Evolutionary conservation across 2,797 vertebrate genomes (phyloP).

Genomic region (Enteromius fasciolatus): DNA sequence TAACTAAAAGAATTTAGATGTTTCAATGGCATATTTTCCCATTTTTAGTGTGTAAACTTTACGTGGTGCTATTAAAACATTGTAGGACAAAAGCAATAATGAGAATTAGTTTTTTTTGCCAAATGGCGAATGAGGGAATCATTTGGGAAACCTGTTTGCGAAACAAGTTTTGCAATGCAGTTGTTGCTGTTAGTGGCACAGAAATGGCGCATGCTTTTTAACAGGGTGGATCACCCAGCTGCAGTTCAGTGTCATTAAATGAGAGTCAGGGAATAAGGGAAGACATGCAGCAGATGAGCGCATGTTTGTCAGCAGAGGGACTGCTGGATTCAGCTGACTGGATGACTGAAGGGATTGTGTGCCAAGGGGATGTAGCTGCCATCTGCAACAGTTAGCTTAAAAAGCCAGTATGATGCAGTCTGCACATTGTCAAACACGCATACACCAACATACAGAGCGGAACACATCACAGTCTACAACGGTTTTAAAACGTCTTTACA

Average conservation of each 20-base stretch:
- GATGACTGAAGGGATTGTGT: slow-evolving; percentile 25
- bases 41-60: background rate
- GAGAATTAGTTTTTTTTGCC: no score
- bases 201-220: background rate
- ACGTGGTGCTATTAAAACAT: background rate
- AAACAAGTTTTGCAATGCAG: background rate
- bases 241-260: slow-evolving; percentile 3
- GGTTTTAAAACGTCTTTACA: background rate
- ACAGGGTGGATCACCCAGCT: background rate
- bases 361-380: slow-evolving; percentile 35
- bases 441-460: slow-evolving; percentile 7
- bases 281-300: slow-evolving; percentile 20
- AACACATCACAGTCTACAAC: background rate
- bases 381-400: slow-evolving; percentile 47
- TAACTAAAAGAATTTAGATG: background rate
- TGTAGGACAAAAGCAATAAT: background rate
- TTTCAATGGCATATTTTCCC: background rate
- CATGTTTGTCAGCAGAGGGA: slow-evolving; percentile 18
- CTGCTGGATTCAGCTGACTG: slow-evolving; percentile 32
- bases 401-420: slow-evolving; percentile 29
- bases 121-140: no score
- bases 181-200: background rate
- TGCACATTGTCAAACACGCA: slow-evolving; percentile 8
- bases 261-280: background rate
- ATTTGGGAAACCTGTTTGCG: background rate